Evolutionary conservation across 2,888 invertebrate genomes (phyloP), one percentile per base, ranked within the genome.

Genomic region (Pseudococcus longispinus): DNA sequence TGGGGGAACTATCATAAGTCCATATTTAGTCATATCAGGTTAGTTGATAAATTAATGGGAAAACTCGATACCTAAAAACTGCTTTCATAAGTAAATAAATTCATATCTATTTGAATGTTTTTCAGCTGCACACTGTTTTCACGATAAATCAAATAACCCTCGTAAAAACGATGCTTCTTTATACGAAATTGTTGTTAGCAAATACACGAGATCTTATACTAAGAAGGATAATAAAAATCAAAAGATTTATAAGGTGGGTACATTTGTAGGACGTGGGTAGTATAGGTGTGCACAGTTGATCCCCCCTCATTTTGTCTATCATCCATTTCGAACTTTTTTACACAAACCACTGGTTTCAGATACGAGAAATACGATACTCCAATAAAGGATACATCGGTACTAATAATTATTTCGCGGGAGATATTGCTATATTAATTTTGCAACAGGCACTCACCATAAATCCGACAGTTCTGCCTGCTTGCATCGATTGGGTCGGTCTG

Each of bases 401-500:
- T 3, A 46, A 46, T 46, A 46, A 46, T 83, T 86, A 88, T 74
- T 88, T 88, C 55, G 88, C 88, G 13, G 86, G 88, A n/a, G 89
- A 89, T 70, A 88, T 88, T 51, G 88, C 88, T 2, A 86, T 88
- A 55, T 77, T 89, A 18, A 88, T 88, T 65, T 32, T 88, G 29
- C 51, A 83, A 20, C 37, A 20, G 37, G 70, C 74, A 80, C 88
- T 89, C 9, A 23, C 29, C n/a, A 80, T 89, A 37, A 88, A 70
- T n/a, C 87, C 74, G 29, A 74, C 83, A n/a, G 88, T 88, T 15
- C 87, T 88, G 74, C 89, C 89, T 20, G 88, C 88, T 23, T 89
- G 89, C 83, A 83, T 89, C 4, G 88, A 88, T 37, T 87, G 87
- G 87, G 77, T 83, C 3, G 51, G 88, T 1, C 6, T 46, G n/a